Conservation (phyloP, 2,113 vertebrate genomes). For the Syrmaticus mikado region DNA sequence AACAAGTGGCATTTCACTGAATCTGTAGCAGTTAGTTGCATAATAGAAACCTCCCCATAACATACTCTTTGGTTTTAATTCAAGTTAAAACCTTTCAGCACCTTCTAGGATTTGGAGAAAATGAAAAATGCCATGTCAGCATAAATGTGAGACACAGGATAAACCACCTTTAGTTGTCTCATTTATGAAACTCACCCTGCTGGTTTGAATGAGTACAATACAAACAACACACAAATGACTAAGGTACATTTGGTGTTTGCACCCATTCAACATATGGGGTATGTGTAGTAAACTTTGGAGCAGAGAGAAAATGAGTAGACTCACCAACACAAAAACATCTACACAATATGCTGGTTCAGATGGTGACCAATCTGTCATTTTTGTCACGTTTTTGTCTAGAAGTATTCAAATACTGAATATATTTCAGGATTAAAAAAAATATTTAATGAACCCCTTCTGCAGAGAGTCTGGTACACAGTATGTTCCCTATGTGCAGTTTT, state of each 20-base stretch:
- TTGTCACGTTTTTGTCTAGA: slow-evolving; percentile 26
- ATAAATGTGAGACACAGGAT: slow-evolving; percentile 56
- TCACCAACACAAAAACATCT: slow-evolving; percentile 55
- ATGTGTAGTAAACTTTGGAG: slow-evolving; percentile 29
- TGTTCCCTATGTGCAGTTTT: slow-evolving; percentile 14
- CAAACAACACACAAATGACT: slow-evolving; percentile 17
- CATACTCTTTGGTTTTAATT: slow-evolving; percentile 79
- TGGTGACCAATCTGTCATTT: slow-evolving; percentile 46
- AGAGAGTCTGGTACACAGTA: not conserved
- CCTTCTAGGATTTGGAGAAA: slow-evolving; percentile 72
- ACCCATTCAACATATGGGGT: not conserved
- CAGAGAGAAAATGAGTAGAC: slow-evolving; percentile 43
- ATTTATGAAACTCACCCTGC: slow-evolving; percentile 50
- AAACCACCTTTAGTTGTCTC: slow-evolving; percentile 61
- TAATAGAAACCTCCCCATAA: slow-evolving; percentile 71
- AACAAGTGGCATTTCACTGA: slow-evolving; percentile 75
- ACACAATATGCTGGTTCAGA: slow-evolving; percentile 36
- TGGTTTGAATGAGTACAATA: slow-evolving; percentile 24
- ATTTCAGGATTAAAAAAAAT: slow-evolving; percentile 71
- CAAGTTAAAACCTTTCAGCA: slow-evolving; percentile 84
- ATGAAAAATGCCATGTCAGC: slow-evolving; percentile 53
- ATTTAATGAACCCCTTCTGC: slow-evolving; percentile 6
- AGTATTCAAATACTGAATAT: slow-evolving; percentile 27
- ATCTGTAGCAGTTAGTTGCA: slow-evolving; percentile 68
- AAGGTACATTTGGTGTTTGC: slow-evolving; percentile 7